Evolutionary conservation across 2,113 vertebrate species (phyloP).

Genomic region (Tympanuchus pallidicinctus): DNA sequence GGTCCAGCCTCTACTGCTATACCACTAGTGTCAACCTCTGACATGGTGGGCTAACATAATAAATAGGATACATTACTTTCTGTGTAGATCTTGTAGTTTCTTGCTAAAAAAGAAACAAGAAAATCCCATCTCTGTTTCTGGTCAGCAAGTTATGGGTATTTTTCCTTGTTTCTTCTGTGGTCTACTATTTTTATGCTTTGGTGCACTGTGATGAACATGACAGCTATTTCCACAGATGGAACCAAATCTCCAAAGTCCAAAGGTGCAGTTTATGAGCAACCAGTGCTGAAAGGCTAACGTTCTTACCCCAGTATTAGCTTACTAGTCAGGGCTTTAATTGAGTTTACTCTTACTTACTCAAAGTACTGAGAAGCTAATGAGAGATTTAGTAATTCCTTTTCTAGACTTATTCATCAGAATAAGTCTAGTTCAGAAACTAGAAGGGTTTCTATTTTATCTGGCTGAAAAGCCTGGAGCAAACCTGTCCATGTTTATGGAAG

Average conservation of each 20-base stretch:
- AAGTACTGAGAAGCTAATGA: background rate
- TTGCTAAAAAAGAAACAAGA: background rate
- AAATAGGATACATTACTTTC: no score
- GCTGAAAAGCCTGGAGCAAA: background rate
- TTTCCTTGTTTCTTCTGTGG: background rate
- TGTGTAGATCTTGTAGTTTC: background rate
- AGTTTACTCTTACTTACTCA: background rate
- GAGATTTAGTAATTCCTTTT: background rate
- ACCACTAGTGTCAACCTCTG: no score
- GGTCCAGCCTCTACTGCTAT: no score
- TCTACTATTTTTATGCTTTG: background rate
- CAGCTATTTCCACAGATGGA: background rate
- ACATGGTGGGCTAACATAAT: no score
- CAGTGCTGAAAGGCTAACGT: background rate
- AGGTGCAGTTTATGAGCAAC: background rate
- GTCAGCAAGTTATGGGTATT: background rate
- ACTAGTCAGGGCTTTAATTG: background rate
- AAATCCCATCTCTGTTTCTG: slow-evolving; percentile 1
- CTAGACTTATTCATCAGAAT: background rate
- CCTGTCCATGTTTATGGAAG: background rate
- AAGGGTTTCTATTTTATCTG: background rate
- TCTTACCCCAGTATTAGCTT: background rate
- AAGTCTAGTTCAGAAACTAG: background rate
- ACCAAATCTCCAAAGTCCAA: background rate
- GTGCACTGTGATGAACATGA: background rate